Percentiles rank a stretch among this genome's conserved stretches.
Evolutionary conservation across 2,113 vertebrate genomes (phyloP).

Genomic region (Hydrochoerus hydrochaeris): DNA sequence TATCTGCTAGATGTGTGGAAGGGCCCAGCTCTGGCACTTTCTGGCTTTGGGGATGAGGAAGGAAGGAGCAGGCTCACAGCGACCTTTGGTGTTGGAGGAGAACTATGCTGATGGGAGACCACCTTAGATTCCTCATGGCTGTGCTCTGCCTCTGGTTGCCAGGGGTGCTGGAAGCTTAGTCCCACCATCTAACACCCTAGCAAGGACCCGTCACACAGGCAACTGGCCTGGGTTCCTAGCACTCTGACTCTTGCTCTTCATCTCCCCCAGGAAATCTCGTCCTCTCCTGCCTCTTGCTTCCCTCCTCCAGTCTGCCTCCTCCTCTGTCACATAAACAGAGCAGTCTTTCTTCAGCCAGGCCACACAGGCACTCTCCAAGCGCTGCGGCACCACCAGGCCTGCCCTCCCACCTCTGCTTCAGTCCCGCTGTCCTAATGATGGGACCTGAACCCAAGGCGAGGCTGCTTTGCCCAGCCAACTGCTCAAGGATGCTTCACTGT

Average conservation of each 20-base stretch:
- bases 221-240: not conserved
- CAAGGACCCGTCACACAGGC: not conserved
- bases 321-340: not conserved
- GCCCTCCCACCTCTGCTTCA: not conserved
- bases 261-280: not conserved
- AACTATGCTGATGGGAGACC: not conserved
- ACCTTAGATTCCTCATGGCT: not conserved
- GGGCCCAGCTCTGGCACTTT: not conserved
- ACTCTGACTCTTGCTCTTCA: not conserved
- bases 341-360: not conserved
- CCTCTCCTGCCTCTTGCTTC: not conserved
- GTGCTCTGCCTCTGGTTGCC: not conserved
- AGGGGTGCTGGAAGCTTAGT: not conserved
- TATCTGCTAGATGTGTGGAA: not conserved
- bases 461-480: not conserved
- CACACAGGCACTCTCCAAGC: not conserved
- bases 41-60: not conserved
- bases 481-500: fast-evolving
- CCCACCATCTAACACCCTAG: too few species aligned
- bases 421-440: not conserved
- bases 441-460: not conserved
- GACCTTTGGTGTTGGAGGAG: not conserved
- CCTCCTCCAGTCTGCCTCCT: not conserved
- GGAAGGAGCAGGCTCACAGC: not conserved
- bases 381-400: not conserved